A percentile compares a stretch with the other conserved stretches of the same genome.
Conservation (phyloP, 2,797 vertebrate genomes). For the Pangasius macronema region DNA sequence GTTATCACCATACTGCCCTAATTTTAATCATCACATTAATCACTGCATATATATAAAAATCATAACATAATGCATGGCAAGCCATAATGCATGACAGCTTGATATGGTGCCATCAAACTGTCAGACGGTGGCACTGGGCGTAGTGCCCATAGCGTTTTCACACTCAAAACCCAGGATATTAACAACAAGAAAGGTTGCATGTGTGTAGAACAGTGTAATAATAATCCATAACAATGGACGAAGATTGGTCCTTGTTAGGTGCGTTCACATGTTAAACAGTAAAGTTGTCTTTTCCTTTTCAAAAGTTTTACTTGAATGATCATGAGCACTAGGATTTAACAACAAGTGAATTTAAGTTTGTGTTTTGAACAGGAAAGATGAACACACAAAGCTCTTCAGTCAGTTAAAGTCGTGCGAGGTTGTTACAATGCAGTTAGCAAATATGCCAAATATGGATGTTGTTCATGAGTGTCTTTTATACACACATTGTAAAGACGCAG, state of each 20-base stretch:
- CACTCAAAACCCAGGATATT: background rate
- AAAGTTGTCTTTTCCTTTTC: too few relatives aligned
- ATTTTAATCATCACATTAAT: background rate
- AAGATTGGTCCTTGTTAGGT: too few relatives aligned
- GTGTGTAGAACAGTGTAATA: background rate
- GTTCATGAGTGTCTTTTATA: too few relatives aligned
- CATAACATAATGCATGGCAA: background rate
- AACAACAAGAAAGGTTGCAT: background rate
- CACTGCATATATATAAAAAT: background rate
- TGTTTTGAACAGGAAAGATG: too few relatives aligned
- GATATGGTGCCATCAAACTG: background rate
- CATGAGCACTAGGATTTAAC: background rate
- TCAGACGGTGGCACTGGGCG: background rate
- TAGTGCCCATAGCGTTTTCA: background rate
- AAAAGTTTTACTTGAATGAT: too few relatives aligned
- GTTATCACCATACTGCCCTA: background rate
- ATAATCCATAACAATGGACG: too few relatives aligned
- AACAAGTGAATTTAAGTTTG: background rate
- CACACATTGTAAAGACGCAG: background rate
- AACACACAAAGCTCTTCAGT: too few relatives aligned
- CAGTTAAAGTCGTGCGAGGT: background rate
- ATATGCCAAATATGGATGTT: too few relatives aligned
- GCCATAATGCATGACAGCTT: background rate
- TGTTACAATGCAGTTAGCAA: background rate
- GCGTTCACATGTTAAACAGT: too few relatives aligned